Evolutionary conservation across 2,888 invertebrate genomes (phyloP).

Genomic region (Phortica magna): DNA sequence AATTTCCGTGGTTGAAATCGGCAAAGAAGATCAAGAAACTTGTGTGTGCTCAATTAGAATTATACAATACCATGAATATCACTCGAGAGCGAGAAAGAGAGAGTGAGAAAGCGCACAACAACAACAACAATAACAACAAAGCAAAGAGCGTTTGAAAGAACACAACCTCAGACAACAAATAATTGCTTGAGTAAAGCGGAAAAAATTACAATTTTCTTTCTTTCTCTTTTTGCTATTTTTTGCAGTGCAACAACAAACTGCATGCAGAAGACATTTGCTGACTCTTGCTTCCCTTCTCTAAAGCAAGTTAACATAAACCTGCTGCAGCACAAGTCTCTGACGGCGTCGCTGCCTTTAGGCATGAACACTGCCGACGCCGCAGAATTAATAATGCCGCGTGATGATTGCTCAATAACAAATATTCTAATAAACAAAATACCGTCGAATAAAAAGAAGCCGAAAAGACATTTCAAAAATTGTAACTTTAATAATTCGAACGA

Average conservation of each 20-base stretch:
- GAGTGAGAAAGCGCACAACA: not conserved
- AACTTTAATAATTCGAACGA: not conserved
- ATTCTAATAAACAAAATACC: no score
- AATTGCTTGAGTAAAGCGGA: constrained; percentile 22
- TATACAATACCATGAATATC: constrained; percentile 20
- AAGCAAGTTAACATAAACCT: not conserved
- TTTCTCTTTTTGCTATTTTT: not conserved
- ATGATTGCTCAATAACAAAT: no score
- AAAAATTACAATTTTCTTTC: not conserved
- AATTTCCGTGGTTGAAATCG: constrained; percentile 11
- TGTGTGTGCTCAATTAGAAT: constrained; percentile 24
- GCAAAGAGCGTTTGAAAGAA: not conserved
- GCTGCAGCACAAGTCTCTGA: not conserved
- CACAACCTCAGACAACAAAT: constrained; percentile 32
- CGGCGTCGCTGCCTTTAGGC: not conserved
- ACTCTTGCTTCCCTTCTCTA: no score
- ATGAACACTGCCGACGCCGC: not conserved
- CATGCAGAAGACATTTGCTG: constrained; percentile 2
- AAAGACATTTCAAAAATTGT: not conserved
- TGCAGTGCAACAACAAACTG: not conserved
- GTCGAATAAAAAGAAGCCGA: no score
- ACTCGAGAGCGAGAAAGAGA: not conserved
- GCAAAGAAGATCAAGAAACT: not conserved
- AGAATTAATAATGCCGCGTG: no score
- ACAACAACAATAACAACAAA: not conserved